Evolutionary conservation across 1,140 invertebrate genomes (phyloP).

Genomic region (Ectropis grisescens): DNA sequence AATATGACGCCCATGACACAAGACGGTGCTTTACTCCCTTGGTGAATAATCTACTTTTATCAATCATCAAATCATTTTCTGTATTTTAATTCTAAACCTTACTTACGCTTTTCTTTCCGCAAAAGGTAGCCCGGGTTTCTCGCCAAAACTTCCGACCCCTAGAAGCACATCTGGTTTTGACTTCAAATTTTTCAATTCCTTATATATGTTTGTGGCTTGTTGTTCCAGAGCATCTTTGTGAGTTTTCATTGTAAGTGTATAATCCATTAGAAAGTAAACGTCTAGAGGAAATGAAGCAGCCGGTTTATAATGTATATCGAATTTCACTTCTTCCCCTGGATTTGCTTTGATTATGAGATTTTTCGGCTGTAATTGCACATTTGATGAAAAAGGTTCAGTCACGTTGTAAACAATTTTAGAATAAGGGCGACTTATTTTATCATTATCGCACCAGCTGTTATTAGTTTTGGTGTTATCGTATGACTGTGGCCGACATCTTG

Average conservation of each 20-base stretch:
- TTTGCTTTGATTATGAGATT: conserved; percentile 28
- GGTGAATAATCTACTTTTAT: too few relatives aligned
- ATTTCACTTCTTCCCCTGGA: conserved; percentile 25
- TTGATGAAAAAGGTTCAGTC: too few relatives aligned
- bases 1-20: too few relatives aligned
- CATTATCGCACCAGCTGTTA: too few relatives aligned
- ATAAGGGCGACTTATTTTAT: too few relatives aligned
- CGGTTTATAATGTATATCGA: conserved; percentile 66
- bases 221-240: conserved; percentile 78
- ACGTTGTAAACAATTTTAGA: too few relatives aligned
- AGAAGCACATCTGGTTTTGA: conserved; percentile 86
- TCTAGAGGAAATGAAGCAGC: conserved; percentile 90
- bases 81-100: too few relatives aligned
- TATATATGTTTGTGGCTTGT: conserved; percentile 75
- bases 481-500: too few relatives aligned
- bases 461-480: too few relatives aligned
- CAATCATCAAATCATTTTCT: too few relatives aligned
- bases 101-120: too few relatives aligned
- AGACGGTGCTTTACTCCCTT: too few relatives aligned
- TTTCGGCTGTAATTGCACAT: conserved; percentile 51
- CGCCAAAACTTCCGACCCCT: conserved; percentile 91
- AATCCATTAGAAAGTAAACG: conserved; percentile 90
- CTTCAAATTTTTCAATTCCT: conserved; percentile 80
- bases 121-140: conserved; percentile 88
- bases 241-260: conserved; percentile 85